Evolutionary conservation across 1,140 invertebrate genomes (phyloP), one percentile per base, ranked within the genome.

Genomic region (Platorchestia sp.): DNA sequence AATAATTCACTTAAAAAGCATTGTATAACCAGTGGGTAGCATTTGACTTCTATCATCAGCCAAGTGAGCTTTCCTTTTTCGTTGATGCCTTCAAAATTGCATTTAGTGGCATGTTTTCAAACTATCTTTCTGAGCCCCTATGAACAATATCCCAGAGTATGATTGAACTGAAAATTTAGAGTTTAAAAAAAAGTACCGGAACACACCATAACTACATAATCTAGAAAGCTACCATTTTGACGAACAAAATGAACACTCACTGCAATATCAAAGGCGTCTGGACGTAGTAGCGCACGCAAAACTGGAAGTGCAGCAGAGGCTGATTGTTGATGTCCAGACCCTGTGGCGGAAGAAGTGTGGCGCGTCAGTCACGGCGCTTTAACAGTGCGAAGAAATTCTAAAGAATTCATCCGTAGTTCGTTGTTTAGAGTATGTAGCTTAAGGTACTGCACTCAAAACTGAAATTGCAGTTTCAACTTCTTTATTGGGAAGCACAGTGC

Each of bases 261-360:
- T 97, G 97, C 22, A 97, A 96, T 53, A 97, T 97, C 44, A 97
- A 96, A 95, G 97, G 97, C 95, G 97, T 97, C 97, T 99, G 99
- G 96, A 99, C 98, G 97, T 99, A 99, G 97, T 99, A 99, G 97
- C 99, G 98, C 96, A 99, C 98, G 96, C 99, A 98, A 97, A 99
- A 98, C 97, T 99, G 98, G 97, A 99, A 98, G 96, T 98, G 98
- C 96, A 99, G 98, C 45, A 99, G 98, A 90, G 99, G 99, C 97
- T 98, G 98, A 96, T 99, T 99, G 97, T 98, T 98, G 97, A 98
- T 98, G 97, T 99, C 99, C 97, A 99, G 97, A 95, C 99, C 98
- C 98, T 99, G 97, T 90, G 97, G 97, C 96, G 97, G 95, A 97
- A 97, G 59, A 75, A 75, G 59, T 1, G 27, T 75, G 59, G 36